Conservation (phyloP, 2,113 vertebrate species). For the Anoplopoma fimbria region DNA sequence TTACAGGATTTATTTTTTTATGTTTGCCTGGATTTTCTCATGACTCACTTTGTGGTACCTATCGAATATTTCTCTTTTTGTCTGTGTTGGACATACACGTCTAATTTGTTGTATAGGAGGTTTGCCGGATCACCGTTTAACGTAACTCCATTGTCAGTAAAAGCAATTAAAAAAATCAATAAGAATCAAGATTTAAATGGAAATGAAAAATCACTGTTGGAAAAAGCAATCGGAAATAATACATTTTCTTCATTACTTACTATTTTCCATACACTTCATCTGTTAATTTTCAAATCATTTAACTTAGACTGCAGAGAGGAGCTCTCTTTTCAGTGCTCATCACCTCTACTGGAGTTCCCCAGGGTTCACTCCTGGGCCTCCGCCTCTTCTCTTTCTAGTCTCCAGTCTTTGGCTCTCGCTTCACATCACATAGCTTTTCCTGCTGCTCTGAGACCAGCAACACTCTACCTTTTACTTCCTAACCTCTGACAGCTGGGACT, state of each 20-base stretch:
- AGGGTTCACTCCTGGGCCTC: conserved; percentile 20
- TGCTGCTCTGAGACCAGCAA: conserved; percentile 31
- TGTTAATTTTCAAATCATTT: background rate
- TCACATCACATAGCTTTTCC: conserved; percentile 10
- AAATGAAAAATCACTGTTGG: background rate
- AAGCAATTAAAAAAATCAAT: background rate
- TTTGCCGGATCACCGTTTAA: no score
- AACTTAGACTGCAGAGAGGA: background rate
- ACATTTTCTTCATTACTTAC: background rate
- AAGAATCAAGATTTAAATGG: background rate
- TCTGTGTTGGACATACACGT: background rate
- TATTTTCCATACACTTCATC: background rate
- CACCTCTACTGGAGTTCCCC: conserved; percentile 26
- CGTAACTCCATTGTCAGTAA: background rate
- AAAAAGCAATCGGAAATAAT: background rate
- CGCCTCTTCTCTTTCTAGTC: conserved; percentile 20
- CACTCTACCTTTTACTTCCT: conserved; percentile 5
- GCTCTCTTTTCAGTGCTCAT: background rate
- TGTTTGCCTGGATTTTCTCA: background rate
- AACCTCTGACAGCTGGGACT: conserved; percentile 23
- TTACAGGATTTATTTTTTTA: background rate
- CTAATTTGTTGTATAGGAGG: background rate
- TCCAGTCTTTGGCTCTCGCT: conserved; percentile 15
- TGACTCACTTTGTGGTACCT: background rate
- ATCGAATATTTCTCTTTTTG: background rate